Evolutionary conservation across 2,888 invertebrate genomes (phyloP), one percentile per base, ranked within the genome.

Genomic region (Acanthosepion pharaonis): DNA sequence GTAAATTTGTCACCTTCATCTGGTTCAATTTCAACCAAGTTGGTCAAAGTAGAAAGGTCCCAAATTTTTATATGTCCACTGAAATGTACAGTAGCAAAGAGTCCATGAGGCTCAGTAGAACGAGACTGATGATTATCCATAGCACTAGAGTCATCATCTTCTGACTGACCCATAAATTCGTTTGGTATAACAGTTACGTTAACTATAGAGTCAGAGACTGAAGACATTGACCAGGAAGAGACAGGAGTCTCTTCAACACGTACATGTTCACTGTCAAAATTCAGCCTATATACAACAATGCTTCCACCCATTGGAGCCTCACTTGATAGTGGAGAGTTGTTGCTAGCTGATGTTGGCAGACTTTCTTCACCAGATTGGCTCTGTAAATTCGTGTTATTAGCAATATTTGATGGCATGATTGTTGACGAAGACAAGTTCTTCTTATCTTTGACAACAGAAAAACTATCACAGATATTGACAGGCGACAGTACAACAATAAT

Each of bases 1-100:
- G 98, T 98, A 97, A 99, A 99, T 96, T 95, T 96, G 92, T 97
- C 97, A 23, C 96, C 96, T 25, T 95, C 95, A 91, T 95, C 96
- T 23, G 97, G 96, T n/a, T 95, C 94, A 33, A 97, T 98, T 95
- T 98, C 98, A 1, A 98, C 98, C 15, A 98, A 97, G 9, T 98
- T 98, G 95, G 98, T 98, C 95, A 99, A 98, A 94, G 98, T 98
- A n/a, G 98, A 98, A 92, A 99, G 97, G 91, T 98, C 98, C 95
- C 98, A 98, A 93, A 99, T 97, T 96, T 98, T 98, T 78, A 99
- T 98, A 94, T 98, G 98, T 15, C 99, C 99, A 97, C 98, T 98
- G 3, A 98, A 98, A 95, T 98, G 98, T 28, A 98, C 98, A 92
- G 98, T 98, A 94, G 98, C 98, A 92, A 98, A 98, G 94, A 98